A percentile compares a stretch with the other conserved stretches of the same genome.
Conservation (phyloP, 2,113 vertebrate genomes). For the Heterochromis multidens region DNA sequence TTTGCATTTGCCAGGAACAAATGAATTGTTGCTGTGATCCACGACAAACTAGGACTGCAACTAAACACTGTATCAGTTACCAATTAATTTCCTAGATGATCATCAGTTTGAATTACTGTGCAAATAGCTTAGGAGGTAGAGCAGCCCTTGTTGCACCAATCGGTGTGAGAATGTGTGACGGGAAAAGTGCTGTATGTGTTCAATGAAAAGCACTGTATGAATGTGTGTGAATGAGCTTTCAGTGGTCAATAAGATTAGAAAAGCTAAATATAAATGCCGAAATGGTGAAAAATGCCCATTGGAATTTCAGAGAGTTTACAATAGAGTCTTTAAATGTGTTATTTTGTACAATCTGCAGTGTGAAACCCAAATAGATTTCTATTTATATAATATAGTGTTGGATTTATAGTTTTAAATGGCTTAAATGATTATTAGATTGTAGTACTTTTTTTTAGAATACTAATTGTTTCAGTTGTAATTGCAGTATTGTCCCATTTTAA, state of each 20-base stretch:
- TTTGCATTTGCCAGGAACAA: background rate
- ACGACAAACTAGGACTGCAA: background rate
- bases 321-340: background rate
- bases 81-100: background rate
- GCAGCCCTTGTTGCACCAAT: background rate
- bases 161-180: background rate
- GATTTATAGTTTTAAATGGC: background rate
- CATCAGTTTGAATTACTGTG: background rate
- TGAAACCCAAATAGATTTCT: background rate
- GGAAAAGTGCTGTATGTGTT: background rate
- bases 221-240: background rate
- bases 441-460: background rate
- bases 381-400: background rate
- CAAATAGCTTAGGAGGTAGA: background rate
- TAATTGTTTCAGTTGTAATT: background rate
- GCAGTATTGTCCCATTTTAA: background rate
- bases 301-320: background rate
- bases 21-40: background rate
- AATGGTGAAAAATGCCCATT: background rate
- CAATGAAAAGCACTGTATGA: background rate
- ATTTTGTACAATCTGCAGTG: background rate
- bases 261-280: background rate
- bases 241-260: background rate
- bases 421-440: background rate
- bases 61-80: background rate